A percentile compares a stretch with the other conserved stretches of the same genome.
These are phyloP conservation scores for Grantiella picta DNA, from an alignment of 2,113 vertebrate genomes.

Conservation along the genomic window DNA sequence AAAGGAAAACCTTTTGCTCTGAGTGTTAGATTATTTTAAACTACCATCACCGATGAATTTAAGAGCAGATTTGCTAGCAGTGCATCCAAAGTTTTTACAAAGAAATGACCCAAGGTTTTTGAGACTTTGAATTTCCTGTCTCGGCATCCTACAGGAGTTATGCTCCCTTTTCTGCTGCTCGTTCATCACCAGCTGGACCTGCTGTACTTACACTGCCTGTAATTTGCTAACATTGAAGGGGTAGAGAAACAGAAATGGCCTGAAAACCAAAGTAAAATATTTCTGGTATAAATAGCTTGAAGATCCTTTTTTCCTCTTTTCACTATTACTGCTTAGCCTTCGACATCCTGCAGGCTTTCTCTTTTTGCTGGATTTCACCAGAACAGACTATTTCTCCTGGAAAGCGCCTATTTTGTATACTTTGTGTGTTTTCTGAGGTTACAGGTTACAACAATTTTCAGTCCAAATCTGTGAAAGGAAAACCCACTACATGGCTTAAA, in stretches of 20 bases:
- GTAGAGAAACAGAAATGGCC: neutral
- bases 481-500: neutral
- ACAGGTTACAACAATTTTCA: neutral
- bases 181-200: neutral
- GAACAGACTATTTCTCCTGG: neutral
- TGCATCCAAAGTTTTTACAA: neutral
- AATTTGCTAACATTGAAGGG: neutral
- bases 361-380: neutral
- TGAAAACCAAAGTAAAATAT: neutral
- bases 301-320: neutral
- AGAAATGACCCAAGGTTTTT: neutral
- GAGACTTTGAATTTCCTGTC: neutral
- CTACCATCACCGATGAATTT: neutral
- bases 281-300: neutral
- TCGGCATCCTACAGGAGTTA: neutral
- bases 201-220: neutral
- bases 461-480: neutral
- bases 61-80: neutral
- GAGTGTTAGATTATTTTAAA: neutral
- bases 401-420: neutral
- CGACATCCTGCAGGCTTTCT: neutral
- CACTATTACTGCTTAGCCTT: neutral
- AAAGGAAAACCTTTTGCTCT: neutral
- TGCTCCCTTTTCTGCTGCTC: neutral
- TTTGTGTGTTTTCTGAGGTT: neutral